A percentile compares a stretch with the other conserved stretches of the same genome.
phyloP scores from a whole-genome alignment of 1,140 invertebrate species.

The Ceratina calcarata region DNA sequence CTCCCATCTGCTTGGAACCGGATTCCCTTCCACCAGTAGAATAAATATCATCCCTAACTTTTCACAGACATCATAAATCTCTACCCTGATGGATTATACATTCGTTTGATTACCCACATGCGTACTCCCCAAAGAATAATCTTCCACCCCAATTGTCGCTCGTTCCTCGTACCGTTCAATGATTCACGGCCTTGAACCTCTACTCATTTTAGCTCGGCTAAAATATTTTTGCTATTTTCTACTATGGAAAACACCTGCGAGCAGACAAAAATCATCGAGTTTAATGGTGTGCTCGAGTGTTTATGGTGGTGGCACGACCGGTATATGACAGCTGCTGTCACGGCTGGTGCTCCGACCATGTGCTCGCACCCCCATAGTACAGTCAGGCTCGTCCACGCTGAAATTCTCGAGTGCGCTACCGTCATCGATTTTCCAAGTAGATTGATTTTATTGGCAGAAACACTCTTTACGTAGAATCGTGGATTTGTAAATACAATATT shows the following conservation, averaged over 20 bases:
- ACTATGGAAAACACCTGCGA: not conserved
- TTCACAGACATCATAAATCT: constrained; percentile 20
- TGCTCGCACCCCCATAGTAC: constrained; percentile 16
- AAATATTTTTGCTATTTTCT: no score
- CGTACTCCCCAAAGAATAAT: not conserved
- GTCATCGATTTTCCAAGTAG: not conserved
- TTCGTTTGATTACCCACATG: constrained; percentile 12
- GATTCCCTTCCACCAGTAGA: not conserved
- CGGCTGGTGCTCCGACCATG: constrained; percentile 22
- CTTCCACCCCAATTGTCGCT: constrained; percentile 9
- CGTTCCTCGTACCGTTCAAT: not conserved
- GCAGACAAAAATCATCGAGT: not conserved
- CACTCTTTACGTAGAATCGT: not conserved
- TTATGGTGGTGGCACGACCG: constrained; percentile 21
- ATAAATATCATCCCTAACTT: constrained; percentile 14
- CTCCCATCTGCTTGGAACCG: no score
- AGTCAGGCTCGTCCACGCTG: not conserved
- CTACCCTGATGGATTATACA: not conserved
- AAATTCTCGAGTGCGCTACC: constrained; percentile 4
- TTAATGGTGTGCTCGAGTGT: constrained; percentile 2
- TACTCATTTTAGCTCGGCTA: no score
- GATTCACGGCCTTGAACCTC: constrained; percentile 23
- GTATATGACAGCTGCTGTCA: constrained; percentile 31
- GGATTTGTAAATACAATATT: not conserved
- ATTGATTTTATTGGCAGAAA: not conserved